Evolutionary conservation across 92 coral and sea anemone genomes (phyloP).

Genomic region (Phymanthus crucifer): DNA sequence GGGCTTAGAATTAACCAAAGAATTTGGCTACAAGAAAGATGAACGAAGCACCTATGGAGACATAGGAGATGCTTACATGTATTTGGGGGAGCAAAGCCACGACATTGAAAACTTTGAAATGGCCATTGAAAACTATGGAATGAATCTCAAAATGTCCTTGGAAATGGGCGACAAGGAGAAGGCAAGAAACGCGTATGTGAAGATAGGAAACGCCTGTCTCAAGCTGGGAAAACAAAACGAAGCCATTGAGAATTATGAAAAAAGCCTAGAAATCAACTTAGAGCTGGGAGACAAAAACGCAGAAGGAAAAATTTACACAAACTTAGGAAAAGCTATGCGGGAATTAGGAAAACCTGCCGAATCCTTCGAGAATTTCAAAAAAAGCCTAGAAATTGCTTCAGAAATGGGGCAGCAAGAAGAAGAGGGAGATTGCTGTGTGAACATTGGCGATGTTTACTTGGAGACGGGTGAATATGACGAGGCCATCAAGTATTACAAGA

Average conservation of each 20-base stretch:
- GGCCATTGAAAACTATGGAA: not conserved
- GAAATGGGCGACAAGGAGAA: not conserved
- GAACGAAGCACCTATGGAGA: not conserved
- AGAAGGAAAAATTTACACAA: not conserved
- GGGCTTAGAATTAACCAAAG: not conserved
- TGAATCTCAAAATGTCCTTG: not conserved
- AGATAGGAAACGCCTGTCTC: not conserved
- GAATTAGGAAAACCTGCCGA: not conserved
- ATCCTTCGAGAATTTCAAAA: not conserved
- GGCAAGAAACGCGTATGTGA: not conserved
- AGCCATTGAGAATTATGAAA: not conserved
- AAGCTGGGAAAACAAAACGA: not conserved
- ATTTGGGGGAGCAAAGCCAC: not conserved
- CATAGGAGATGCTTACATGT: not conserved
- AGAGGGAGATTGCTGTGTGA: not conserved
- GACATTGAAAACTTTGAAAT: not conserved
- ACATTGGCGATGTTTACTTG: not conserved
- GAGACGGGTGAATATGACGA: not conserved
- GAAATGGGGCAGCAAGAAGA: not conserved
- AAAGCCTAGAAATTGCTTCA: not conserved
- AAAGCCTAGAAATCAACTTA: not conserved
- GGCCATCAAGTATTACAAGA: not conserved
- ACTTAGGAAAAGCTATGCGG: not conserved
- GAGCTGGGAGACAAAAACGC: not conserved
- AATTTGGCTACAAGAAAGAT: not conserved